Base-by-base conservation (phyloP, 2,888 invertebrate genomes). In the Rhogogaster chlorosoma region DNA sequence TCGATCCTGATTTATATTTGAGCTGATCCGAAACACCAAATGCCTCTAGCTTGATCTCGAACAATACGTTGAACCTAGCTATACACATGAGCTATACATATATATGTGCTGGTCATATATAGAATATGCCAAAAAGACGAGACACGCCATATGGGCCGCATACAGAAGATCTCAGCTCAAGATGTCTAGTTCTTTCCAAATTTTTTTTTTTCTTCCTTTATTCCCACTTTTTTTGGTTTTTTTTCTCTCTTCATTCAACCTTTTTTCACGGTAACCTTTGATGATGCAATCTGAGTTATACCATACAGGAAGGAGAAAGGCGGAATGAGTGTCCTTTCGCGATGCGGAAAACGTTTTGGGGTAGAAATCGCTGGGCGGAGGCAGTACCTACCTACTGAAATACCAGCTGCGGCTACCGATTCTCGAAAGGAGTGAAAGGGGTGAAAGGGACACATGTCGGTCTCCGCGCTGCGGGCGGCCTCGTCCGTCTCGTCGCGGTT, bases 391-490 rank as follows among this genome's bases (percentile, higher is more conserved):
- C 12, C 45, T 15, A 49, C 49, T 77, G 38, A 36, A 32, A 42
- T 70, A 38, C 67, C 83, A 83, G 26, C 83, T 83, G 83, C 67
- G 67, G 70, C 83, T 64, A 83, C 67, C 64, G 80, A 80, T 80
- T 83, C 38, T 49, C 83, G 29, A 83, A 82, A 83, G 45, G 67
- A 70, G 83, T 83, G 61, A 83, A 83, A 83, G 83, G 83, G 83
- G 83, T 83, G 83, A 83, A 83, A 83, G 83, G 49, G 83, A 83
- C 83, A 83, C 83, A 83, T 83, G 83, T 83, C 83, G 67, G 53
- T 22, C 42, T 32, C 29, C 32, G n/a, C 83, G n/a, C 83, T 49
- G 70, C 83, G 83, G 83, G 83, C 83, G 83, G 67, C 70, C 83
- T 26, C 64, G 26, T 64, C 64, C 80, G 36, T 80, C 64, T 70